phyloP scores from a whole-genome alignment of 1,140 invertebrate species.

The Drosophila santomea region DNA sequence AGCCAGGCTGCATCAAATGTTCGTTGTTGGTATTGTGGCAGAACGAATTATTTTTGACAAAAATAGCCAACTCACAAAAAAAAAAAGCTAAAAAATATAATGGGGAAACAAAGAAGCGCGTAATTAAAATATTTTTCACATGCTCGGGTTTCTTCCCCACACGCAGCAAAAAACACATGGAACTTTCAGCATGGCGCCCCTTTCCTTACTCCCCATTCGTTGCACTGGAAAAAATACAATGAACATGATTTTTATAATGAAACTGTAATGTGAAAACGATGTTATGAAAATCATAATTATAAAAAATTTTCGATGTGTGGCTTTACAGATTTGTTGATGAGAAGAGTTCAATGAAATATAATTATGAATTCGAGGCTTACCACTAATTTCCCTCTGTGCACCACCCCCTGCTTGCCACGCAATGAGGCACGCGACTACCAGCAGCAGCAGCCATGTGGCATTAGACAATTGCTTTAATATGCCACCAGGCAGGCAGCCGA shows the following conservation, averaged over 20 bases:
- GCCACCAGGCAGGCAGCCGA: constrained; percentile 60
- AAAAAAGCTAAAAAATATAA: constrained; percentile 41
- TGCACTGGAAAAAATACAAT: background rate
- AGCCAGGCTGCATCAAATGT: constrained; percentile 62
- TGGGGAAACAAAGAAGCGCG: constrained; percentile 57
- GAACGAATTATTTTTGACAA: constrained; percentile 61
- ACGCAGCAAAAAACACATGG: constrained; percentile 32
- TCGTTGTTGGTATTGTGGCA: constrained; percentile 23
- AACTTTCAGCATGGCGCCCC: constrained; percentile 21
- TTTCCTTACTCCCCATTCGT: constrained; percentile 3
- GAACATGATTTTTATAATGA: too few species aligned
- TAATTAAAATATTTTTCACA: constrained; percentile 80
- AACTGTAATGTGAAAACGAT: background rate
- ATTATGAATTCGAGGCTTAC: background rate
- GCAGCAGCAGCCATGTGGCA: constrained; percentile 74
- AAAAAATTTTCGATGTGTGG: too few species aligned
- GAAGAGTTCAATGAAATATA: too few species aligned
- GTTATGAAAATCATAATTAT: background rate
- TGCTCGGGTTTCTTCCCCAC: constrained; percentile 60
- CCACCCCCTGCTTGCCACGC: constrained; percentile 5
- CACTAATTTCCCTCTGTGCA: background rate
- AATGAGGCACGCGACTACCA: constrained; percentile 72
- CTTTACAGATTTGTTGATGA: too few species aligned
- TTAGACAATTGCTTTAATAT: constrained; percentile 82
- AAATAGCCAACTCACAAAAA: constrained; percentile 54